Base-by-base conservation (phyloP, 2,113 vertebrate species). In the Pseudopipra pipra region DNA sequence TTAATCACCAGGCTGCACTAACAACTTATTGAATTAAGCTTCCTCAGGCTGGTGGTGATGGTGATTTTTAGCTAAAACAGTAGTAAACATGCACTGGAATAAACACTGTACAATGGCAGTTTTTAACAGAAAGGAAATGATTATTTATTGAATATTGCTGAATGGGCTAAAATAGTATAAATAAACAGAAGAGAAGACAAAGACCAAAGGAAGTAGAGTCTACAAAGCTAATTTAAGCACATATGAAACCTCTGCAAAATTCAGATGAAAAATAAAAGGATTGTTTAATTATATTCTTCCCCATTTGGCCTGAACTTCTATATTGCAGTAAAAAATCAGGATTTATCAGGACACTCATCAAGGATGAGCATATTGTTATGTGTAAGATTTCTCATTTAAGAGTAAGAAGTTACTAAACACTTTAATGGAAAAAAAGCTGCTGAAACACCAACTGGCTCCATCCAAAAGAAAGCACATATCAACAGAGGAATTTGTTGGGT, bases 151-250 rank as follows among this genome's bases (percentile, higher is more conserved):
- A 80, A 20, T 82, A 78, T 76, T 92, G 59, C 92, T 96, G 73
- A 28, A 76, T 56, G 61, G 44, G 41, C 61, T 84, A 67, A 91
- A 95, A 72, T 75, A 87, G 70, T 68, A 51, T 74, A 89, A 93
- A 92, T 63, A 96, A 94, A 95, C 71, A 94, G 31, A 76, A 91
- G 24, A 65, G 75, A 85, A 95, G 73, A 93, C 86, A 92, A 92
- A 94, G 88, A 63, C 51, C 44, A 51, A 46, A 52, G 72, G 86
- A 96, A 95, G 37, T 71, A 41, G 14, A 25, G 30, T 39, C 80
- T 67, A 55, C 72, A 89, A 81, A 74, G 35, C 61, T 90, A 90
- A 54, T 44, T 86, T 62, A 86, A 81, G 39, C 41, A 24, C 85
- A 39, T 77, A 77, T 77, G 68, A 89, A 94, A 81, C 37, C 49